Evolutionary conservation across 1,140 invertebrate genomes (phyloP), one percentile per base, ranked within the genome.

Genomic region (Drosophila trapezifrons): DNA sequence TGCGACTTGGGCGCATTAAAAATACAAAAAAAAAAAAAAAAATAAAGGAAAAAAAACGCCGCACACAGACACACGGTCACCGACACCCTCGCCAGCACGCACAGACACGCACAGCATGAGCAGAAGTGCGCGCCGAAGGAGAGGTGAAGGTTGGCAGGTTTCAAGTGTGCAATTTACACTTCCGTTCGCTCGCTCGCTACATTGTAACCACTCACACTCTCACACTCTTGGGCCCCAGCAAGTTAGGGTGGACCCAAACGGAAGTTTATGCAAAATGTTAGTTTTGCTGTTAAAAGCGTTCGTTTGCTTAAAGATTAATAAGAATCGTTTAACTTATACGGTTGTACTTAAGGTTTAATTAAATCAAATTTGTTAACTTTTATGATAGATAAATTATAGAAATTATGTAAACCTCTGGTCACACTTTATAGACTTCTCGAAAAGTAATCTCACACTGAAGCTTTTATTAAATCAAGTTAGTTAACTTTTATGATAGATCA

Each of bases 121-220:
- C 18, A 52, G 51, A 37, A 54, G 18, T 8, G 57, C 12, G 58
- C 46, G 75, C 25, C 42, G 42, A 27, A 38, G 27, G 37, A 20
- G 43, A 40, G 58, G 46, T 49, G 71, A 54, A 63, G 56, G 55
- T 29, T 67, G 22, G 69, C 69, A 65, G 59, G 80, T 63, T 84
- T 83, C 71, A 84, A 83, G 80, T 84, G 81, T 75, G 83, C 81
- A 84, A 84, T 84, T 84, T 85, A 84, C 78, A 81, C 82, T 84
- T 85, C 82, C 81, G 67, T 81, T 78, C 25, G 71, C 29, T 78
- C 55, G 51, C 57, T 77, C 55, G 70, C 70, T 45, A 51, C 77
- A 78, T 78, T 72, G 64, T 71, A 69, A 71, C 49, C 49, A 47
- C 51, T 49, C 67, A 72, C 43, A 42, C 63, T 56, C 54, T 22